phyloP scores from a whole-genome alignment of 2,113 vertebrate genomes.

The Menura novaehollandiae region DNA sequence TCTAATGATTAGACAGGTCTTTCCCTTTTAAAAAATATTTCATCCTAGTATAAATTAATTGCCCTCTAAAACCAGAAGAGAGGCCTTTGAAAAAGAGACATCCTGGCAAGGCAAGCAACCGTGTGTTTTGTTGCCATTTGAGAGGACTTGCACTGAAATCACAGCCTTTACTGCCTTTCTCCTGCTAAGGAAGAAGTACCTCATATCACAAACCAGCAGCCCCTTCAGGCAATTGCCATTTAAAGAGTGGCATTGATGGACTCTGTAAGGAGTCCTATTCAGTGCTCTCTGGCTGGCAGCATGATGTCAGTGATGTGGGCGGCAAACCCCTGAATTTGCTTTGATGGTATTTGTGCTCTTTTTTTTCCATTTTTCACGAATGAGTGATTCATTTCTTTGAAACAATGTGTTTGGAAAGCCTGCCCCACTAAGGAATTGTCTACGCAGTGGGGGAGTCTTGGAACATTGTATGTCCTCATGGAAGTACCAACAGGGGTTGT shows the following conservation, averaged over 20 bases:
- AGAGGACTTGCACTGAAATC: background rate
- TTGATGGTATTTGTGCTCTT: slow-evolving; percentile 67
- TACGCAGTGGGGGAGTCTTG: slow-evolving; percentile 43
- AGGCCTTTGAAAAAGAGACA: slow-evolving; percentile 3
- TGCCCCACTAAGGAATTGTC: slow-evolving; percentile 43
- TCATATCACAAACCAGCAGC: slow-evolving; percentile 57
- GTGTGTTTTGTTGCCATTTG: background rate
- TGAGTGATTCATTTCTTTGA: slow-evolving; percentile 64
- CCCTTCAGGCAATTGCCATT: slow-evolving; percentile 65
- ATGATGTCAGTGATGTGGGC: slow-evolving; percentile 67
- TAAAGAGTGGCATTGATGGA: slow-evolving; percentile 60
- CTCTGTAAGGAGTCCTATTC: slow-evolving; percentile 65
- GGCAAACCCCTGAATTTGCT: slow-evolving; percentile 52
- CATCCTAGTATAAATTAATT: slow-evolving; percentile 10
- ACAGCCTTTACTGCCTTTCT: slow-evolving; percentile 7
- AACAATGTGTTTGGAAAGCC: slow-evolving; percentile 65
- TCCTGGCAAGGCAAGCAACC: background rate
- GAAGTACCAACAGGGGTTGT: slow-evolving; percentile 57
- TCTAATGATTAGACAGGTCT: background rate
- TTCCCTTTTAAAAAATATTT: background rate
- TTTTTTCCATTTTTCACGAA: slow-evolving; percentile 64
- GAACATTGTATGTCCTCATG: slow-evolving; percentile 53
- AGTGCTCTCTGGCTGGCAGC: slow-evolving; percentile 51
- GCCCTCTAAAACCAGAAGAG: background rate
- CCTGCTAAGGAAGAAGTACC: slow-evolving; percentile 53